These are phyloP conservation scores for Drosophila miranda DNA, from an alignment of 1,140 invertebrate genomes.

Conservation along the genomic window DNA sequence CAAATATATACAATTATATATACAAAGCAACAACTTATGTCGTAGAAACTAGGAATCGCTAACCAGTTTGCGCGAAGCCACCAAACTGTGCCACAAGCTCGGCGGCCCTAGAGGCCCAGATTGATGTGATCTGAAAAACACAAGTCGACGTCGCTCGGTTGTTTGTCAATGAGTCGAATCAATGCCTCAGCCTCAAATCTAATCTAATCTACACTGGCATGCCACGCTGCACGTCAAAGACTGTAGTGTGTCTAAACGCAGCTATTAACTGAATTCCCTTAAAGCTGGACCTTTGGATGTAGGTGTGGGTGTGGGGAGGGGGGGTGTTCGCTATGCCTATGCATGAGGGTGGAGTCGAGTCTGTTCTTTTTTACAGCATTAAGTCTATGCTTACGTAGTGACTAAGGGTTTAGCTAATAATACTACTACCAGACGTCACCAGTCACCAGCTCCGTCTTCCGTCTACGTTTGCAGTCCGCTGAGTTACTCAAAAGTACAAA, in stretches of 20 bases:
- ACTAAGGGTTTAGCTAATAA: conserved; percentile 67
- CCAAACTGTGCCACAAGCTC: conserved; percentile 25
- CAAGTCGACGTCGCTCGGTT: no score
- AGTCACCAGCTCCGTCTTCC: conserved; percentile 11
- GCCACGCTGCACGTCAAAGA: no score
- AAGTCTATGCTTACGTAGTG: conserved; percentile 57
- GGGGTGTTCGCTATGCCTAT: not conserved
- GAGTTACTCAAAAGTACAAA: conserved; percentile 56
- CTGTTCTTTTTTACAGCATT: conserved; percentile 44
- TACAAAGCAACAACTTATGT: conserved; percentile 22
- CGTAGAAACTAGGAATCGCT: not conserved
- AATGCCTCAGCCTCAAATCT: no score
- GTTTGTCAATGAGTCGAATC: no score
- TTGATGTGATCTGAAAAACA: no score
- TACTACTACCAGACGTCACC: conserved; percentile 59
- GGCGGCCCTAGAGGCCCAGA: no score
- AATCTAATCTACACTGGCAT: no score
- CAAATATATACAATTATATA: conserved; percentile 3
- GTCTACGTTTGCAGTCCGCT: conserved; percentile 40
- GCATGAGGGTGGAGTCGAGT: not conserved
- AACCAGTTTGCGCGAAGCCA: conserved; percentile 43
- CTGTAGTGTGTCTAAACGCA: no score
- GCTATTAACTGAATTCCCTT: no score
- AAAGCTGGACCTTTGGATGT: not conserved
- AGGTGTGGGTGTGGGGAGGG: not conserved